Evolutionary conservation across 2,113 vertebrate genomes (phyloP).

Genomic region (Leptobrachium ailaonicum): DNA sequence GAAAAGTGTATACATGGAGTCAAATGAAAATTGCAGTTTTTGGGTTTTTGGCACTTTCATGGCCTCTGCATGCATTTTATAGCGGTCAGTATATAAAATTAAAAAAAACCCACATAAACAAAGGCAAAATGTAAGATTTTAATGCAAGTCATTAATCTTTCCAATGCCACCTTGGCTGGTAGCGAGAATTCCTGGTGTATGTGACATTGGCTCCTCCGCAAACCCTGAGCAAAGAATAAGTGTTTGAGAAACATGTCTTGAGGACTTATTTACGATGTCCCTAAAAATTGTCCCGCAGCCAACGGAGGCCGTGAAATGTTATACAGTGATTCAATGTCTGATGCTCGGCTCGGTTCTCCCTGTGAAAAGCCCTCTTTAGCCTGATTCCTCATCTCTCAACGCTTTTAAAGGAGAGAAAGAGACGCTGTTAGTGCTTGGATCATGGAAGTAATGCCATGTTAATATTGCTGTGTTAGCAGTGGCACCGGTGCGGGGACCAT

Average conservation of each 20-base stretch:
- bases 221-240: slow-evolving; percentile 16
- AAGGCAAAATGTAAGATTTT: slow-evolving; percentile 43
- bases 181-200: slow-evolving; percentile 21
- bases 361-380: slow-evolving; percentile 20
- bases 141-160: slow-evolving; percentile 42
- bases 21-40: too few relatives aligned
- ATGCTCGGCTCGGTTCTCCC: slow-evolving; percentile 2
- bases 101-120: slow-evolving; percentile 26
- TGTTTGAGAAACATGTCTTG: slow-evolving; percentile 36
- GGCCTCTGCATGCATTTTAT: slow-evolving; percentile 21
- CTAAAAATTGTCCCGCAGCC: slow-evolving; percentile 34
- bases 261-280: slow-evolving; percentile 43
- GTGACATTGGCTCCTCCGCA: slow-evolving; percentile 1
- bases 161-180: slow-evolving; percentile 39
- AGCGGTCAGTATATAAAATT: slow-evolving; percentile 34
- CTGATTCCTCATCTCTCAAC: slow-evolving; percentile 2
- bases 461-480: too few relatives aligned
- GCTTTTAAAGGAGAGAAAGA: not conserved
- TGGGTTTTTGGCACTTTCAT: slow-evolving; percentile 14
- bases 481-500: too few relatives aligned
- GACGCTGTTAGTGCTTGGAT: not conserved
- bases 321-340: slow-evolving; percentile 22
- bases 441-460: too few relatives aligned
- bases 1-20: too few relatives aligned
- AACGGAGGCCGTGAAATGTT: slow-evolving; percentile 30